Evolutionary conservation across 2,888 invertebrate species (phyloP), one percentile per base, ranked within the genome.

Genomic region (Cylloceria caligata): DNA sequence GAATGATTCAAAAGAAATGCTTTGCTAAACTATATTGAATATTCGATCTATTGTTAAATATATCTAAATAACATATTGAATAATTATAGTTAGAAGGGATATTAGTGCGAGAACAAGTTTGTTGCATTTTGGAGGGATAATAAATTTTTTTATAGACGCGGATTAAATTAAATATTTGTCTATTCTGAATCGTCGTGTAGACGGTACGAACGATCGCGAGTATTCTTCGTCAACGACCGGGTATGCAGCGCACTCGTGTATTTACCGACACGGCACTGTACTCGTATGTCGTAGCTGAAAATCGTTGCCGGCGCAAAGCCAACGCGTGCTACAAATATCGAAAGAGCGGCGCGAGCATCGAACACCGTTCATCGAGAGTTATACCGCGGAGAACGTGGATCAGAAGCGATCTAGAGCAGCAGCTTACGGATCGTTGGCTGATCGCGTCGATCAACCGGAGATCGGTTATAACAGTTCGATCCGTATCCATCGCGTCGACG

Each of bases 291-390:
- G 57, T 57, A 16, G 27, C 34, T 5, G 27, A 55, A 4, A 55
- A 27, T 30, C 30, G 16, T 34, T 34, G 24, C 55, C 55, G 55
- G 27, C 24, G 13, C 27, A 57, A 7, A 34, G n/a, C n/a, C 34
- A 16, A 16, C 2, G 21, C 36, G 24, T 39, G 27, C 36, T 24
- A 30, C 42, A 39, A 13, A 52, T 13, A 36, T 52, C 68, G 68
- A 52, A 30, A 47, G 67, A 30, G 34, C 47, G 64, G 11, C 11
- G n/a, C 47, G 5, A 36, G 5, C 68, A 21, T 0, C 55, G 55
- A 69, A 24, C 39, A 69, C 69, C 52, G 69, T 69, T 69, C 39
- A 39, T 39, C 52, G 69, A 55, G 69, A 27, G n/a, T 39, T 55
- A 1, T 4, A 36, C 16, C 55, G 11, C 39, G 39, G 34, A 55